Conservation (phyloP, 1,140 invertebrate genomes). For the Paramacrobiotus metropolitanus region DNA sequence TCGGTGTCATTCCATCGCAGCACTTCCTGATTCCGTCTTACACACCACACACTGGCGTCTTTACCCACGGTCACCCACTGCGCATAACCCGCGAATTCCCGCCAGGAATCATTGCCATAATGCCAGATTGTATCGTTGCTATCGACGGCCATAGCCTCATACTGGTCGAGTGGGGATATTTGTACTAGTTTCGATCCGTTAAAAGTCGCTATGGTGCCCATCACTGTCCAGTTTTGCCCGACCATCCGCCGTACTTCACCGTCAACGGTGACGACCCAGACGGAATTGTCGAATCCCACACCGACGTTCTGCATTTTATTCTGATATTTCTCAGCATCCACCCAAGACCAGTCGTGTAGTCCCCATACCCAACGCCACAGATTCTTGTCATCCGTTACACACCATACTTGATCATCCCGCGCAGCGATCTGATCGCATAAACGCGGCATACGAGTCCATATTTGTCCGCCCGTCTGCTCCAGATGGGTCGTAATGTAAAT, state of each 20-base stretch:
- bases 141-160: background rate
- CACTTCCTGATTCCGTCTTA: background rate
- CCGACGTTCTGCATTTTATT: background rate
- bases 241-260: background rate
- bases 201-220: background rate
- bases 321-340: background rate
- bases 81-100: background rate
- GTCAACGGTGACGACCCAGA: background rate
- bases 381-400: background rate
- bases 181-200: no score
- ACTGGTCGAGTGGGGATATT: no score
- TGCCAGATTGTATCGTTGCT: background rate
- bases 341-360: background rate
- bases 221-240: background rate
- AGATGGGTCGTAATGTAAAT: no score
- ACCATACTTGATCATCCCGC: background rate
- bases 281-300: background rate
- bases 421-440: background rate
- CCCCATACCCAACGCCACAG: background rate
- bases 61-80: background rate
- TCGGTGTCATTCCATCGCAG: background rate
- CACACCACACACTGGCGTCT: background rate
- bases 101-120: background rate
- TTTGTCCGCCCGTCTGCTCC: no score
- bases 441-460: background rate